Conservation (phyloP, 1,140 invertebrate genomes). For the Halictus rubicundus region DNA sequence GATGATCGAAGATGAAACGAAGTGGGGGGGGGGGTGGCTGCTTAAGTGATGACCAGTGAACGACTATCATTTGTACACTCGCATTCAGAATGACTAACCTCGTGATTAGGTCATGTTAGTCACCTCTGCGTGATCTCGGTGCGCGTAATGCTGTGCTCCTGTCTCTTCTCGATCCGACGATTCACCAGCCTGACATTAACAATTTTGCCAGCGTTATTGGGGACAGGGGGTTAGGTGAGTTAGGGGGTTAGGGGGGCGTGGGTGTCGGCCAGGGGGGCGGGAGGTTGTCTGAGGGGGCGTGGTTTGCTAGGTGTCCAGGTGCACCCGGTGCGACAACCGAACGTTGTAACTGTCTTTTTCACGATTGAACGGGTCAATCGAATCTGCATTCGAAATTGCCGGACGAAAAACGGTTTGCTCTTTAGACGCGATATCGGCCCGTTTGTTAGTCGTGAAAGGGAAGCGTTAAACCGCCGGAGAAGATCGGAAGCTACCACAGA, state of each 20-base stretch:
- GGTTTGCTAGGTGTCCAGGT: background rate
- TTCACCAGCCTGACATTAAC: slow-evolving; percentile 84
- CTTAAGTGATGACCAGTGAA: background rate
- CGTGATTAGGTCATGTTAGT: slow-evolving; percentile 72
- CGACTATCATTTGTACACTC: slow-evolving; percentile 13
- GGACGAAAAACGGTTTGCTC: background rate
- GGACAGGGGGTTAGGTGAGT: background rate
- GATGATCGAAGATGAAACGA: background rate
- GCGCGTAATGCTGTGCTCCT: slow-evolving; percentile 86
- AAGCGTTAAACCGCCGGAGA: background rate
- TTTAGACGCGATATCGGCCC: too few relatives aligned
- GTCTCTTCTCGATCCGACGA: slow-evolving; percentile 85
- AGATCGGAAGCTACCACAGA: background rate
- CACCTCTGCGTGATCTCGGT: slow-evolving; percentile 87
- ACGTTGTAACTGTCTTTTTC: slow-evolving; percentile 64
- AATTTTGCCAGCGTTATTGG: slow-evolving; percentile 23
- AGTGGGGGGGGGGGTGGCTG: background rate
- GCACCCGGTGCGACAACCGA: background rate
- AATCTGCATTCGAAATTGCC: background rate
- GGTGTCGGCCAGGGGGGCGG: too few relatives aligned
- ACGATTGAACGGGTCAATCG: background rate
- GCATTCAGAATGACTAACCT: slow-evolving; percentile 56
- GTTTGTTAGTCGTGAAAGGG: background rate
- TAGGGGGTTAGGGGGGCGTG: too few relatives aligned
- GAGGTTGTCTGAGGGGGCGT: too few relatives aligned